Evolutionary conservation across 2,888 invertebrate species (phyloP).

Genomic region (Lasioglossum figueresi): DNA sequence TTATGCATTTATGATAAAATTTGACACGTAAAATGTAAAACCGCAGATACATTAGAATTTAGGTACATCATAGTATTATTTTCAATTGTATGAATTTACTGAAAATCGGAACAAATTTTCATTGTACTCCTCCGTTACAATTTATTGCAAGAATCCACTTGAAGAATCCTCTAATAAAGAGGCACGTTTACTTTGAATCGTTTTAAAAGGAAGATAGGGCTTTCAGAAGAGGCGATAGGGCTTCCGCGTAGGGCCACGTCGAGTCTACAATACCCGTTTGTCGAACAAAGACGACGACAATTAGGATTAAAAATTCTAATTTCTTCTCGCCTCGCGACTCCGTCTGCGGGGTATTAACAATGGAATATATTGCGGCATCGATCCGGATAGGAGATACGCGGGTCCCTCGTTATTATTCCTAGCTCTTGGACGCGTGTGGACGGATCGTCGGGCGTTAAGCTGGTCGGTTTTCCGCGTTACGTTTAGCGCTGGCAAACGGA

Average conservation of each 20-base stretch:
- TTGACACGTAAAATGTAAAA: background rate
- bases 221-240: background rate
- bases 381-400: slow-evolving; percentile 29
- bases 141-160: background rate
- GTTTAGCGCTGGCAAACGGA: slow-evolving; percentile 42
- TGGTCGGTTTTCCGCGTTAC: slow-evolving; percentile 43
- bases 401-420: slow-evolving; percentile 40
- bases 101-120: background rate
- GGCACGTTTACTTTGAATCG: background rate
- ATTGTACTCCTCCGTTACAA: background rate
- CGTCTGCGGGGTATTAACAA: background rate
- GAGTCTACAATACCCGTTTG: background rate
- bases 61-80: too few relatives aligned
- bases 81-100: too few relatives aligned
- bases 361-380: slow-evolving; percentile 40
- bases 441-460: slow-evolving; percentile 55
- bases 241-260: too few relatives aligned
- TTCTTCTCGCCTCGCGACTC: background rate
- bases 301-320: slow-evolving; percentile 5
- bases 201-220: background rate
- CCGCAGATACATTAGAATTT: background rate
- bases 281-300: background rate
- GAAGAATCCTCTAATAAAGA: too few relatives aligned
- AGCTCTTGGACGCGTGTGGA: slow-evolving; percentile 10
- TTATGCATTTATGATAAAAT: background rate